phyloP scores from a whole-genome alignment of 2,797 vertebrate genomes.

The Eutrigla gurnardus region DNA sequence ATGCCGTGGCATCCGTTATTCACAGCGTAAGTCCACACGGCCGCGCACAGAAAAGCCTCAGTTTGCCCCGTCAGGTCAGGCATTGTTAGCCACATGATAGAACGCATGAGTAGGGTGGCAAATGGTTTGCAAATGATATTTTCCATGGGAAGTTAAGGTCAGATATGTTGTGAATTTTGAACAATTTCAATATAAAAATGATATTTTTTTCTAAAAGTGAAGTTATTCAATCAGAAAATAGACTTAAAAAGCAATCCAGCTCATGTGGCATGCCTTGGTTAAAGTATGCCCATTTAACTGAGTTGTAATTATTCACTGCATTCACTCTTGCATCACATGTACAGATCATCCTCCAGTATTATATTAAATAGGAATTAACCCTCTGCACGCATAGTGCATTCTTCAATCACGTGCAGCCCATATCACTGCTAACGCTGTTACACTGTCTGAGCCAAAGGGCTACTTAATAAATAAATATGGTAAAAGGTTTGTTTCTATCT shows the following conservation, averaged over 20 bases:
- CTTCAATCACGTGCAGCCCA: background rate
- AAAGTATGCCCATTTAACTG: background rate
- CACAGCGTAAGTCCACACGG: slow-evolving; percentile 75
- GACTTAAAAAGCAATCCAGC: too few relatives aligned
- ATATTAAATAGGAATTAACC: background rate
- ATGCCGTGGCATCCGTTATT: slow-evolving; percentile 71
- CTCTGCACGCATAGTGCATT: background rate
- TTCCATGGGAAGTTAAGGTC: background rate
- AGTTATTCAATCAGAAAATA: too few relatives aligned
- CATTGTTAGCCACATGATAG: slow-evolving; percentile 17
- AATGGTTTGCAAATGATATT: background rate
- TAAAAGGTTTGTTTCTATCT: background rate
- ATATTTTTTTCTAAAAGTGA: too few relatives aligned
- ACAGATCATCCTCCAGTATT: background rate
- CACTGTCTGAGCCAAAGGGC: background rate
- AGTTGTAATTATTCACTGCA: background rate
- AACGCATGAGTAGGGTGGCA: slow-evolving; percentile 4
- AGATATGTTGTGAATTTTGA: background rate
- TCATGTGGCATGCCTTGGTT: background rate
- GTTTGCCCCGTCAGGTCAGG: slow-evolving; percentile 12
- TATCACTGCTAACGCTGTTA: background rate
- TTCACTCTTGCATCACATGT: background rate
- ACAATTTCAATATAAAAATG: background rate
- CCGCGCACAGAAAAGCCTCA: slow-evolving; percentile 9
- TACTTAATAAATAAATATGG: background rate